Base-by-base conservation (phyloP, 2,888 invertebrate genomes). In the Tenthredo distinguenda region DNA sequence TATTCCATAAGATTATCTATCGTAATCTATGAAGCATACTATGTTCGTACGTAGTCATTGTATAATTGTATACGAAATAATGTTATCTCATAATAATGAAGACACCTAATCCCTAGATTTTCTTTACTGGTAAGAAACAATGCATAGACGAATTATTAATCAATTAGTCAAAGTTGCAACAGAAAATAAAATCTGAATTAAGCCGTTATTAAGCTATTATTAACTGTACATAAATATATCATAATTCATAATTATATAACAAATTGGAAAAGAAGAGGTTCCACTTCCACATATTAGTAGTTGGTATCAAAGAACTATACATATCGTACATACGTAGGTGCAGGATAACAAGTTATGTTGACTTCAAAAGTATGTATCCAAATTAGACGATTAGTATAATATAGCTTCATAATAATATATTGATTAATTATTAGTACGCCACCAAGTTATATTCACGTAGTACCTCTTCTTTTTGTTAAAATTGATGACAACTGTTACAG, bases 381-480 rank as follows among this genome's bases (percentile, higher is more conserved):
- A 58, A 40, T 81, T 58, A 58, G 9, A n/a, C n/a, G 50, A 85
- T 40, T 77, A 85, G 58, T 77, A 65, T 68, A 34, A 68, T 47
- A 65, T 47, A 65, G 43, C 65, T 65, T 77, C 55, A 65, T 84
- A 68, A 40, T 43, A 15, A 55, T 84, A 84, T n/a, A 62, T 84
- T 82, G 82, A 88, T 88, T 88, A 87, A 81, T 88, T 47, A 47
- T 83, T 83, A 83, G 40, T 62, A 83, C 15, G 86, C 87, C 76
- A 86, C 86, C 86, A 79, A 88, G 85, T 74, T 89, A 88, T 65
- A 86, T 86, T 87, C 88, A 77, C 15, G 12, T 37, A 89, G 89
- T 89, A 89, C 89, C 89, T 85, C 79, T 79, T 87, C 87, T 87
- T 58, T 76, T 76, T 31, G 71, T 86, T 87, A 87, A 86, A 81